Conservation (phyloP, 2,113 vertebrate species). For the Tinamus guttatus region DNA sequence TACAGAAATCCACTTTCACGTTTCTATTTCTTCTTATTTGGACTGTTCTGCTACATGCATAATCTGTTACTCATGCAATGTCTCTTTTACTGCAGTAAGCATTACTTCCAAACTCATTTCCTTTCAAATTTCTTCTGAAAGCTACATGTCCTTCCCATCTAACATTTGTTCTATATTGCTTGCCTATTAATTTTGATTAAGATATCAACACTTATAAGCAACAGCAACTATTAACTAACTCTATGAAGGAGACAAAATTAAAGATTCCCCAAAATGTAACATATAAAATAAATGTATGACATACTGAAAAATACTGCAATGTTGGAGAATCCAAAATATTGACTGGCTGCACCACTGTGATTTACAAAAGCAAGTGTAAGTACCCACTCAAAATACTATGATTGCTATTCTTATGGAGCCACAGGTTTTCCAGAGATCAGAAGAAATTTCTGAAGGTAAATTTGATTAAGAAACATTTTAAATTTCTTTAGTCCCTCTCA, state of each 20-base stretch:
- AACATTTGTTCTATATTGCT: neutral
- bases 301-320: neutral
- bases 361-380: neutral
- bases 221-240: neutral
- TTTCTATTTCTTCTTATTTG: neutral
- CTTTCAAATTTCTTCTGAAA: neutral
- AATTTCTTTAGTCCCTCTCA: neutral
- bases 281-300: neutral
- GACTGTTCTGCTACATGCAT: neutral
- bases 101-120: neutral
- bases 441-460: neutral
- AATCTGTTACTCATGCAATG: neutral
- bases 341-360: neutral
- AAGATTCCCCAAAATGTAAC: neutral
- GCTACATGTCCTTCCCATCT: neutral
- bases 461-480: neutral
- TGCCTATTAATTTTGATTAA: neutral
- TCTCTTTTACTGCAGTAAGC: neutral
- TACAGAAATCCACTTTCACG: neutral
- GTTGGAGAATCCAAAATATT: neutral
- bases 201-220: neutral
- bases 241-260: neutral
- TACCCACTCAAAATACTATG: neutral
- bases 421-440: neutral
- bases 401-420: neutral